These are phyloP conservation scores for Trichopoda pennipes DNA, from an alignment of 2,888 invertebrate species.

Conservation along the genomic window DNA sequence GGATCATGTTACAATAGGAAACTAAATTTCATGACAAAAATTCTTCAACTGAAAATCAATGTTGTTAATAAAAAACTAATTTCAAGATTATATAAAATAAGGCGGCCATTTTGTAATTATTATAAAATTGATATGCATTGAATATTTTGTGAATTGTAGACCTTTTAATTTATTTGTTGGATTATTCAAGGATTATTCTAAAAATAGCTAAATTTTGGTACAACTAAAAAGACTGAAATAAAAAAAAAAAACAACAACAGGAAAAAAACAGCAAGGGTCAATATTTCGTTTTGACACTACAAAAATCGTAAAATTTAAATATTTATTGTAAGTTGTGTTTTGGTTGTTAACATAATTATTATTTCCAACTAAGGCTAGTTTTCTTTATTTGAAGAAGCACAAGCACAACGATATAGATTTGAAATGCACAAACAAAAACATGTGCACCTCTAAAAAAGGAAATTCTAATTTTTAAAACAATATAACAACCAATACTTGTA, in stretches of 20 bases:
- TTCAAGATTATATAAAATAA: neutral
- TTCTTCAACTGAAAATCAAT: constrained; percentile 73
- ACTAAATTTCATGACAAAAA: constrained; percentile 77
- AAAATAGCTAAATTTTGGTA: no score
- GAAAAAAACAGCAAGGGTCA: no score
- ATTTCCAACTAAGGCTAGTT: no score
- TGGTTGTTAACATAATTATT: no score
- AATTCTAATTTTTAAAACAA: neutral
- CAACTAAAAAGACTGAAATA: no score
- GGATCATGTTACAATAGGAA: constrained; percentile 79
- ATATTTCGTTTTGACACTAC: no score
- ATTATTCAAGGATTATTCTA: no score
- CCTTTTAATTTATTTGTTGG: no score
- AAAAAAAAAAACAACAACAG: no score
- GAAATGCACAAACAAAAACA: neutral
- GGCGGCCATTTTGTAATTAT: constrained; percentile 5
- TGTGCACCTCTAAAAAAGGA: neutral
- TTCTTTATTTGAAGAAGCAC: no score
- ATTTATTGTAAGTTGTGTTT: no score
- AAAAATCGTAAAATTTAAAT: no score
- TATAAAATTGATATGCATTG: neutral
- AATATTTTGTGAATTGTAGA: neutral
- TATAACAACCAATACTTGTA: constrained; percentile 11
- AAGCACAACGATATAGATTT: neutral
- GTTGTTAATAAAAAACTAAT: neutral